Evolutionary conservation across 1,140 invertebrate genomes (phyloP), one percentile per base, ranked within the genome.

Genomic region (Formica exsecta): DNA sequence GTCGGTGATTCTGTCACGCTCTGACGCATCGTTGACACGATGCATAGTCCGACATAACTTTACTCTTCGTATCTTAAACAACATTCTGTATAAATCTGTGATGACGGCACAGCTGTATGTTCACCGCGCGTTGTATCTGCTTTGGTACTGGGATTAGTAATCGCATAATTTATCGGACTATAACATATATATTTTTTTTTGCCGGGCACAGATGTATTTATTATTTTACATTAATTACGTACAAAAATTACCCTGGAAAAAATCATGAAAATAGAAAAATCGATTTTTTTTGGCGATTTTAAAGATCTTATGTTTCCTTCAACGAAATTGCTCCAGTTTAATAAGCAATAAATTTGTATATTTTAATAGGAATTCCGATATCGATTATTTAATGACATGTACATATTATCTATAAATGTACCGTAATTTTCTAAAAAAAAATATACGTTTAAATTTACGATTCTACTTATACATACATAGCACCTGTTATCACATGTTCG

Each of bases 21-120:
- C 66, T 83, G 68, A 83, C 54, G 68, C 79, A 83, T 74, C 68
- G 68, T 61, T 73, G 54, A 57, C 79, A 73, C 54, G 54, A 36
- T 25, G 25, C 48, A 59, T n/a, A 16, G 32, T 9, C 41, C 29
- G 61, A 25, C 54, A 32, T n/a, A 51, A 29, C 74, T 65, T 22
- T 36, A n/a, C 32, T 62, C 54, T 32, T 61, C 25, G 7, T 73
- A 83, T 61, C 48, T 83, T 51, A 61, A 73, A 73, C 44, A 73
- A 74, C 41, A n/a, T 38, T 83, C 25, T 61, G 54, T 62, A 61
- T 38, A 57, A 70, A 80, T 80, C 16, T 25, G 22, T 62, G n/a
- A 79, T 64, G 61, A 77, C 29, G 29, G 59, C 59, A 44, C 13
- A 13, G 22, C 44, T 32, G 29, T 38, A 13, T 0, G 62, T 38